phyloP scores from a whole-genome alignment of 1,140 invertebrate species.

The Trichomalopsis sarcophagae region DNA sequence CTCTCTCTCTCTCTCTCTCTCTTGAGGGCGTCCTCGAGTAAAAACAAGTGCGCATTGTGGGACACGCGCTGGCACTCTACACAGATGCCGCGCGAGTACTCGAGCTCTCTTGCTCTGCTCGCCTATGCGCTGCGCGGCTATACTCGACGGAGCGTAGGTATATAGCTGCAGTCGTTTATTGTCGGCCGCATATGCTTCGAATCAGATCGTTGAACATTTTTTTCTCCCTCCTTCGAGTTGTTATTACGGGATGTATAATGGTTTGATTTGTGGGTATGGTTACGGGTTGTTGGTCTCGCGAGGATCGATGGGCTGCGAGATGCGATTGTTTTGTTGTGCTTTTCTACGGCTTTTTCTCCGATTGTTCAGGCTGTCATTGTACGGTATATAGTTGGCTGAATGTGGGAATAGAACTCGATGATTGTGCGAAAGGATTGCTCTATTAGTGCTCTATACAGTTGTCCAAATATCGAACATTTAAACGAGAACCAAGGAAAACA shows the following conservation, averaged over 20 bases:
- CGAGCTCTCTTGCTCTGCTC: not conserved
- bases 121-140: not conserved
- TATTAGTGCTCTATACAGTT: no score
- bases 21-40: conserved; percentile 35
- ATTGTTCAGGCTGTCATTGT: not conserved
- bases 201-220: not conserved
- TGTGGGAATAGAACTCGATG: not conserved
- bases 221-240: not conserved
- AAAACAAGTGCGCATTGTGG: conserved; percentile 69
- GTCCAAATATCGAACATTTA: no score
- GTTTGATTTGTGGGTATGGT: not conserved
- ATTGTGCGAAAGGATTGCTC: not conserved
- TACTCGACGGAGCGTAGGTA: not conserved
- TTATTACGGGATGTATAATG: not conserved
- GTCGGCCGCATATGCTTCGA: conserved; percentile 11
- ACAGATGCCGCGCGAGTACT: conserved; percentile 64
- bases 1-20: no score
- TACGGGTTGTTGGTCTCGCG: not conserved
- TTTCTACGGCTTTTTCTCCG: not conserved
- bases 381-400: not conserved
- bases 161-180: not conserved
- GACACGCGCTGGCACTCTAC: conserved; percentile 68
- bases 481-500: not conserved
- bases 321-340: not conserved
- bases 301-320: not conserved